These are phyloP conservation scores for Tricholauxania praeusta DNA, from an alignment of 2,888 invertebrate genomes.

Conservation along the genomic window DNA sequence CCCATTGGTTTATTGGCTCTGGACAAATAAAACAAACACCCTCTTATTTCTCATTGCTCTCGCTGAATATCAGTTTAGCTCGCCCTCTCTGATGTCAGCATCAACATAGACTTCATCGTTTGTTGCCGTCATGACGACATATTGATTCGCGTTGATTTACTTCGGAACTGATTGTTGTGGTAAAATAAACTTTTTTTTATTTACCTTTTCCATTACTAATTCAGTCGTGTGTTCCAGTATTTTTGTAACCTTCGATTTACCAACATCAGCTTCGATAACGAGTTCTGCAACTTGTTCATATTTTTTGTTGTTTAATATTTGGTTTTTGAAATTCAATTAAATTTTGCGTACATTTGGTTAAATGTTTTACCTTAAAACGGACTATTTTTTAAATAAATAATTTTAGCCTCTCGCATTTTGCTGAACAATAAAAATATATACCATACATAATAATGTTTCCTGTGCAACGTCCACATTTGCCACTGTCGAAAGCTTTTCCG, in stretches of 20 bases:
- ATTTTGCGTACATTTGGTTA: neutral
- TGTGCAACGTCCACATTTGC: conserved; percentile 42
- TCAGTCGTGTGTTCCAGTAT: conserved; percentile 46
- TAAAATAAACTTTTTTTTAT: neutral
- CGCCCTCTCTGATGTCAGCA: neutral
- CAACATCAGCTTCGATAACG: conserved; percentile 43
- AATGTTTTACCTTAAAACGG: neutral
- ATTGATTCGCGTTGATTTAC: neutral
- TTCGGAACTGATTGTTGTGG: neutral
- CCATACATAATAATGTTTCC: conserved; percentile 49
- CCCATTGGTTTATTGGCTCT: too few relatives aligned
- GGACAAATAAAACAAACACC: too few relatives aligned
- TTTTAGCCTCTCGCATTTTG: neutral
- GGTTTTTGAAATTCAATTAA: neutral
- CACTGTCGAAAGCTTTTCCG: conserved; percentile 37
- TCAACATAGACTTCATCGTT: neutral
- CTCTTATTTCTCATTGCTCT: too few relatives aligned
- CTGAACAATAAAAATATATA: neutral
- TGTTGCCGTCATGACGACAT: neutral
- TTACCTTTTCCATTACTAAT: conserved; percentile 5
- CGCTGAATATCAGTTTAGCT: neutral
- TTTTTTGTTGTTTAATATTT: conserved; percentile 7
- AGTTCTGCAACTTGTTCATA: conserved; percentile 42
- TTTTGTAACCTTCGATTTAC: conserved; percentile 49
- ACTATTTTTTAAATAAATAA: too few relatives aligned